Evolutionary conservation across 2,113 vertebrate genomes (phyloP), one percentile per base, ranked within the genome.

Genomic region (Hemiprocne comata): DNA sequence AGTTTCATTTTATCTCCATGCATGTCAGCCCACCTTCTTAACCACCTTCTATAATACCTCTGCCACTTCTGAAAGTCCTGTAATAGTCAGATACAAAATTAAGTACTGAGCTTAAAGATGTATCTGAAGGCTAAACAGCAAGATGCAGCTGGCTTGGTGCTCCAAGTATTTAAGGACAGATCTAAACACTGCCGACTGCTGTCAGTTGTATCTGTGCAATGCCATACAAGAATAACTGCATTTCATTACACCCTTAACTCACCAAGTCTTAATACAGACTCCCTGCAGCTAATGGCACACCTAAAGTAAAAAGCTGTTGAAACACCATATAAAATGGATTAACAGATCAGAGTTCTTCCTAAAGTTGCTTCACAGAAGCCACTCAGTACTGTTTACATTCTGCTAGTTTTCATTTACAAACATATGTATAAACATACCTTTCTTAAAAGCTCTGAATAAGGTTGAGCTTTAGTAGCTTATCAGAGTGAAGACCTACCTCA

Each of bases 1-100:
- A 18, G 44, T 9, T 11, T 40, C 51, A 18, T 55, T 40, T 54
- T n/a, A 48, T 14, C 29, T 16, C 21, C 23, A 2, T 0, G 0
- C 10, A 6, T 44, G 17, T 19, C 65, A 54, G 7, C 25, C 8
- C 2, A 1, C 34, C 21, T 55, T 76, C 53, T 62, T 0, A 42
- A 33, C 8, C 2, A 1, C n/a, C 23, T 55, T 76, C 53, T 67
- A 0, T 48, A 33, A 50, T 38, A 46, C 46, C 19, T 80, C 66
- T 42, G 3, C n/a, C 51, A 12, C 25, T 50, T 50, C 21, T 17
- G n/a, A 1, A 33, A 53, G 25, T 17, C 17, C 58, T 65, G 13
- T 20, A 57, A 53, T 8, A 36, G 20, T 33, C 34, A 42, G 44
- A 42, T 36, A 36, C 31, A 66, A 50, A 44, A 82, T 10, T 8